Conservation (phyloP, 2,797 vertebrate species). For the Pelochelys cantorii region DNA sequence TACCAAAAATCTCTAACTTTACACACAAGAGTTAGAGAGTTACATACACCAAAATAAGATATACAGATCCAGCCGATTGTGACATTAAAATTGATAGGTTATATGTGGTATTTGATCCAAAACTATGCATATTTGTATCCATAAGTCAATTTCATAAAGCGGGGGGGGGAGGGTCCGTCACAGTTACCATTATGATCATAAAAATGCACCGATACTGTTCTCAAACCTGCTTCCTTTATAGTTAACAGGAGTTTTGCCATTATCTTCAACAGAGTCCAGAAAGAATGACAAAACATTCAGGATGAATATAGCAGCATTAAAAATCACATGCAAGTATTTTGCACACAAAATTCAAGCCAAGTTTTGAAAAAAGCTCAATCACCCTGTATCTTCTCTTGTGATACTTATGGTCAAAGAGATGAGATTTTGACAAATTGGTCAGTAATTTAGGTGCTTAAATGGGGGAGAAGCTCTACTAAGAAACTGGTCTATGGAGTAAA, state of each 20-base stretch:
- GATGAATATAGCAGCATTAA: conserved; percentile 31
- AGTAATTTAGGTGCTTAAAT: conserved; percentile 2
- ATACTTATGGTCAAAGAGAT: neutral
- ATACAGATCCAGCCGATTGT: too few relatives aligned
- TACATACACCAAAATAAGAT: too few relatives aligned
- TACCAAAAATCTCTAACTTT: too few relatives aligned
- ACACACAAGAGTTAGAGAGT: too few relatives aligned
- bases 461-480: neutral
- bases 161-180: too few relatives aligned
- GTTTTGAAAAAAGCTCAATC: conserved; percentile 29
- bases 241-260: neutral
- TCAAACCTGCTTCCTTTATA: neutral
- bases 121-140: too few relatives aligned
- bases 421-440: neutral
- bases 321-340: conserved; percentile 38
- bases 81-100: too few relatives aligned
- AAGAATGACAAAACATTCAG: fast-evolving
- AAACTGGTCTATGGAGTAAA: neutral
- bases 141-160: too few relatives aligned
- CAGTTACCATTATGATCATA: neutral
- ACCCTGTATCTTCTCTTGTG: conserved; percentile 4
- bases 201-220: neutral
- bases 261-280: conserved; percentile 8
- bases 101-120: too few relatives aligned
- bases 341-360: conserved; percentile 61